A percentile compares a stretch with the other conserved stretches of the same genome.
phyloP scores from a whole-genome alignment of 2,888 invertebrate genomes.

The Mayetiola destructor region DNA sequence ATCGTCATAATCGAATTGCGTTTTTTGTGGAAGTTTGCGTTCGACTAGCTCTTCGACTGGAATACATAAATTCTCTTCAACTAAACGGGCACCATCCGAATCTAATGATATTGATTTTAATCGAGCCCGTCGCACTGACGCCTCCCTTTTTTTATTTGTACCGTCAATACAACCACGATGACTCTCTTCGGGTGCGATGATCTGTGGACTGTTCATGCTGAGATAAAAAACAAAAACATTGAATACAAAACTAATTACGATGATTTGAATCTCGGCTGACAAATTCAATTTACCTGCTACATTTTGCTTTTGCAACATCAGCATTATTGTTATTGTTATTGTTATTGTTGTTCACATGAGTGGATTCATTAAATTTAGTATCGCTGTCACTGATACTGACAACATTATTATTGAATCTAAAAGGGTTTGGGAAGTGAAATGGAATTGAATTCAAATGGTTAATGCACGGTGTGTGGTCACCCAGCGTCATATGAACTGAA shows the following conservation, averaged over 20 bases:
- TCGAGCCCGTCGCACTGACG: conserved; percentile 34
- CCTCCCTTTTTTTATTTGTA: conserved; percentile 13
- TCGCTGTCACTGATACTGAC: conserved; percentile 8
- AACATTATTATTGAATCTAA: neutral
- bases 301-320: conserved; percentile 30
- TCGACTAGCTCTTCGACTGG: conserved; percentile 35
- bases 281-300: neutral
- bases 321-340: conserved; percentile 5
- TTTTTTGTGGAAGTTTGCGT: conserved; percentile 16
- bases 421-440: neutral
- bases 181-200: neutral
- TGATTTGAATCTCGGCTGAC: neutral
- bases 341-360: conserved; percentile 9
- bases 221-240: neutral
- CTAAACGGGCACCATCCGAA: conserved; percentile 42
- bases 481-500: no score
- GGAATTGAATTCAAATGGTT: neutral
- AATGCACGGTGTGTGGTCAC: no score
- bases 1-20: conserved; percentile 11
- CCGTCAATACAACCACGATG: neutral
- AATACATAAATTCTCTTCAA: conserved; percentile 42
- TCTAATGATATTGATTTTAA: conserved; percentile 43
- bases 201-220: neutral
- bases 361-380: conserved; percentile 6
- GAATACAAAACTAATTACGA: neutral